Conservation (phyloP, 1,140 invertebrate genomes). For the Himalopsyche phryganea region DNA sequence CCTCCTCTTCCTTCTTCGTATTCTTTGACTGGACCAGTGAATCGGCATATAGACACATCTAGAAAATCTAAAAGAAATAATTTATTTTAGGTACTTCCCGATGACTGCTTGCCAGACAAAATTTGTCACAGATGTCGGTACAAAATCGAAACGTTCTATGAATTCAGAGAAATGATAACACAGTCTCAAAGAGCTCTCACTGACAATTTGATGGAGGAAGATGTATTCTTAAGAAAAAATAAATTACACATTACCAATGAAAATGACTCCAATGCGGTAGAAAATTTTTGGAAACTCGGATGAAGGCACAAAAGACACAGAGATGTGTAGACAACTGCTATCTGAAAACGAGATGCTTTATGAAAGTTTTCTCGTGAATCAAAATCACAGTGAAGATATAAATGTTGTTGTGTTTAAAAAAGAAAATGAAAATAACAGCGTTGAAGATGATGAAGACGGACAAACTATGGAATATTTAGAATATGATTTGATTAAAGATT, state of each 20-base stretch:
- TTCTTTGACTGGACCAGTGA: too few relatives aligned
- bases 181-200: slow-evolving; percentile 22
- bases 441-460: not conserved
- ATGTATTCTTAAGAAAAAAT: too few relatives aligned
- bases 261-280: not conserved
- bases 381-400: not conserved
- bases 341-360: not conserved
- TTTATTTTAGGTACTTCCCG: slow-evolving; percentile 22
- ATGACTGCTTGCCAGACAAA: slow-evolving; percentile 22
- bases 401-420: not conserved
- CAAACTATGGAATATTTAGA: not conserved
- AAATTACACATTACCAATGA: too few relatives aligned
- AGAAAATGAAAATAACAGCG: not conserved
- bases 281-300: too few relatives aligned
- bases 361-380: not conserved
- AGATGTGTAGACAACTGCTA: not conserved
- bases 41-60: too few relatives aligned
- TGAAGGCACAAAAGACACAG: too few relatives aligned
- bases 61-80: too few relatives aligned
- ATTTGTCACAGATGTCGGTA: slow-evolving; percentile 30
- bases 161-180: slow-evolving; percentile 25
- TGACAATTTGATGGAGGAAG: slow-evolving; percentile 8
- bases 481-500: not conserved
- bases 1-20: too few relatives aligned
- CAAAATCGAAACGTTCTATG: slow-evolving; percentile 27